Percentiles rank a stretch among this genome's conserved stretches.
Conservation (phyloP, 2,797 vertebrate genomes). For the Scarus forsteni region DNA sequence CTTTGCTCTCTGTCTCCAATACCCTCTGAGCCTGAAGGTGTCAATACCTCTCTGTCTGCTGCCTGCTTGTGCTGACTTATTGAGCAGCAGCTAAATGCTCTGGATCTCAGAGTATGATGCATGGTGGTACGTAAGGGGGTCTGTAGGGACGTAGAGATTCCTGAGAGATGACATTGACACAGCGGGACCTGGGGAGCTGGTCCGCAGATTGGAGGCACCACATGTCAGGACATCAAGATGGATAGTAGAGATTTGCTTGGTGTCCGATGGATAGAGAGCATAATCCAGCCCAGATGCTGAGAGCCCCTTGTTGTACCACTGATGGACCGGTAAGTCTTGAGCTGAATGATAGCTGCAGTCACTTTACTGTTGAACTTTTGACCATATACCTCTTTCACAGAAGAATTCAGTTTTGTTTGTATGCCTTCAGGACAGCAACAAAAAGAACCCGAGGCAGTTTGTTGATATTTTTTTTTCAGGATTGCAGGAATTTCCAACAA, state of each 20-base stretch:
- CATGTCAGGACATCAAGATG: constrained; percentile 62
- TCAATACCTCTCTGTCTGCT: constrained; percentile 51
- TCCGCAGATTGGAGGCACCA: constrained; percentile 23
- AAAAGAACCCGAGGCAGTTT: too few species aligned
- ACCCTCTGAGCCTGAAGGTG: constrained; percentile 44
- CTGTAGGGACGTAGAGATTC: constrained; percentile 29
- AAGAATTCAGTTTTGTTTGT: too few species aligned
- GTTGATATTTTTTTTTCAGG: too few species aligned
- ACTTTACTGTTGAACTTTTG: constrained; percentile 30
- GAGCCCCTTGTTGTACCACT: constrained; percentile 31
- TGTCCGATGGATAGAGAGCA: constrained; percentile 36
- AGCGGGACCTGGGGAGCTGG: constrained; percentile 15
- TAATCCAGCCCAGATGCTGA: constrained; percentile 72
- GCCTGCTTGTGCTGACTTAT: constrained; percentile 49
- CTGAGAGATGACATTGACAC: constrained; percentile 33
- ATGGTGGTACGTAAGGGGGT: constrained; percentile 31
- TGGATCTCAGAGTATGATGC: constrained; percentile 51
- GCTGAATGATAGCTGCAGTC: constrained; percentile 15
- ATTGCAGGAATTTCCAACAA: too few species aligned
- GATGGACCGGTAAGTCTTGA: constrained; percentile 48
- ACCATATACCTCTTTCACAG: neutral
- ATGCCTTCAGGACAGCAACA: too few species aligned
- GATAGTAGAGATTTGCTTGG: constrained; percentile 54
- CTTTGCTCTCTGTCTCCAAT: constrained; percentile 44
- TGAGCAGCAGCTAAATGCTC: constrained; percentile 62